phyloP scores from a whole-genome alignment of 1,140 invertebrate species.

The Hycleus cichorii region DNA sequence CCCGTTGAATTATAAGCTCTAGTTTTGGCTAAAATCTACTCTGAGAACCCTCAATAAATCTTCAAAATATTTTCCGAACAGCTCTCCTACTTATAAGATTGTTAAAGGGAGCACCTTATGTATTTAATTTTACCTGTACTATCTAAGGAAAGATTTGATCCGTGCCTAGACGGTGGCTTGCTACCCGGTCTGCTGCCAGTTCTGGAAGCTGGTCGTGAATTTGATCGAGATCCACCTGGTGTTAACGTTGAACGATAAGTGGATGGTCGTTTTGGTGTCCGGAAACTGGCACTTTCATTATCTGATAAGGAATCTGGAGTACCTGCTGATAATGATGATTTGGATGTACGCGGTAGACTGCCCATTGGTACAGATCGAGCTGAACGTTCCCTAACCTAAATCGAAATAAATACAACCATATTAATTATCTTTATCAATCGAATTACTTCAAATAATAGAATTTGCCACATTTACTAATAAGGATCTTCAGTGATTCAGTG shows the following conservation, averaged over 20 bases:
- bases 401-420: background rate
- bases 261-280: conserved; percentile 54
- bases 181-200: conserved; percentile 74
- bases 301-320: conserved; percentile 82
- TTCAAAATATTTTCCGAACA: background rate
- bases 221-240: conserved; percentile 61
- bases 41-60: too few relatives aligned
- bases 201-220: conserved; percentile 65
- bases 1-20: background rate
- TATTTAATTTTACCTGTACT: conserved; percentile 60
- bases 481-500: background rate
- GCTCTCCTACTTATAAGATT: too few relatives aligned
- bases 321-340: conserved; percentile 69
- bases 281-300: conserved; percentile 67
- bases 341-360: conserved; percentile 51
- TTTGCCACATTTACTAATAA: background rate
- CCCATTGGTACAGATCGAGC: conserved; percentile 76
- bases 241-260: conserved; percentile 47
- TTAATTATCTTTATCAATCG: background rate
- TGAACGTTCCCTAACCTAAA: conserved; percentile 82
- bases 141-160: conserved; percentile 85
- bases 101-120: too few relatives aligned
- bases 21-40: too few relatives aligned
- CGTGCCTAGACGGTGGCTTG: conserved; percentile 86
- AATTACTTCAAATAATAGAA: background rate